A percentile compares a stretch with the other conserved stretches of the same genome.
Evolutionary conservation across 2,113 vertebrate species (phyloP).

Genomic region (Pomatostomus ruficeps): DNA sequence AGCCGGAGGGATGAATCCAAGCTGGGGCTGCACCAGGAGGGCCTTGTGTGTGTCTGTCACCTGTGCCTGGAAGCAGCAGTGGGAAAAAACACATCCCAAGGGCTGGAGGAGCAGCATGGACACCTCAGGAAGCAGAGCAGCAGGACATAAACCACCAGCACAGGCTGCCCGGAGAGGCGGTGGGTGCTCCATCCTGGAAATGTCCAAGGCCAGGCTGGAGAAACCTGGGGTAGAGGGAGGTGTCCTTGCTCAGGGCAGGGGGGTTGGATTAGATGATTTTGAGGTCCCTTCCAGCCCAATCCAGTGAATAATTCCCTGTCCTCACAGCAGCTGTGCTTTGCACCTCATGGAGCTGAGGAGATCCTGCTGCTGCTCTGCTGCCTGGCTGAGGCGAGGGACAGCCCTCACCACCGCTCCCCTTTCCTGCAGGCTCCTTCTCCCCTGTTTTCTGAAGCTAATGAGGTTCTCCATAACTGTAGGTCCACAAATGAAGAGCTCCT

Average conservation of each 20-base stretch:
- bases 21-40: neutral
- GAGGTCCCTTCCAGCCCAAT: neutral
- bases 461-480: neutral
- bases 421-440: neutral
- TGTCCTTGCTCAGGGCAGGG: neutral
- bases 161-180: neutral
- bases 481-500: neutral
- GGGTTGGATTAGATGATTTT: neutral
- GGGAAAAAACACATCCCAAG: neutral
- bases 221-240: accelerated
- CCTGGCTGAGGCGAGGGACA: neutral
- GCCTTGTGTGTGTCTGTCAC: accelerated
- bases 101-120: accelerated
- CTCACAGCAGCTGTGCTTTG: neutral
- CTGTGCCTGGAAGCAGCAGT: neutral
- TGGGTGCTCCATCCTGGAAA: neutral
- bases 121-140: neutral
- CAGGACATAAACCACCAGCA: neutral
- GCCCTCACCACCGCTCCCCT: accelerated
- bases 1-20: neutral
- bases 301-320: neutral
- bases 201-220: neutral
- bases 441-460: neutral
- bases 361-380: neutral
- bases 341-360: accelerated